A percentile compares a stretch with the other conserved stretches of the same genome.
These are phyloP conservation scores for Euplexia lucipara DNA, from an alignment of 2,888 invertebrate species.

Conservation along the genomic window DNA sequence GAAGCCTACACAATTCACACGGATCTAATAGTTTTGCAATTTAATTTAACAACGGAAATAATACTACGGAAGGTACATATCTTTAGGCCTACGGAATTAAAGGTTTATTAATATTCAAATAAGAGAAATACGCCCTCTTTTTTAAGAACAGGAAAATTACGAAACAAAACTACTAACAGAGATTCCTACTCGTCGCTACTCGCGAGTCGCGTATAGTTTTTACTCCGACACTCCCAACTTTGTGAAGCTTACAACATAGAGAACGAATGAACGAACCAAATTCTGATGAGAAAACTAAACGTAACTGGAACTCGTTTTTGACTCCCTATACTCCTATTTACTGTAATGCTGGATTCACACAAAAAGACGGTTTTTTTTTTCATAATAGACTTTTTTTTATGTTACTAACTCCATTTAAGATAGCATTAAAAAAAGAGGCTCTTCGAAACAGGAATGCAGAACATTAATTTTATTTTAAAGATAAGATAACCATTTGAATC, in stretches of 20 bases:
- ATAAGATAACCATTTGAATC: no score
- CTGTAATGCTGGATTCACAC: no score
- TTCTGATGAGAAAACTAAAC: constrained; percentile 32
- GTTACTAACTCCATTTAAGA: no score
- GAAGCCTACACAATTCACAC: constrained; percentile 46
- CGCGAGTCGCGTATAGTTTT: constrained; percentile 39
- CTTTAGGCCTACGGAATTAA: constrained; percentile 12
- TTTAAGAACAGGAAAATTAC: constrained; percentile 61
- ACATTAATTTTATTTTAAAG: no score
- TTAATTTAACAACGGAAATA: constrained; percentile 34
- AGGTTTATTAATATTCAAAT: constrained; percentile 26
- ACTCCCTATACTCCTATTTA: no score
- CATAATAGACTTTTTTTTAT: no score
- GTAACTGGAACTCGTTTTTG: background rate
- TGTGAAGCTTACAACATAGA: constrained; percentile 1
- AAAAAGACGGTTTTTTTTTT: no score
- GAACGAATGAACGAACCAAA: constrained; percentile 1
- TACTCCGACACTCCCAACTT: constrained; percentile 27
- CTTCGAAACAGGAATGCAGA: no score
- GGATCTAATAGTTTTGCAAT: constrained; percentile 38
- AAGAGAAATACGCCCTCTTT: constrained; percentile 63
- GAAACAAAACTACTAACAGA: constrained; percentile 58
- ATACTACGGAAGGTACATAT: constrained; percentile 18
- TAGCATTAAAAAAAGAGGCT: no score
- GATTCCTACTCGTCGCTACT: constrained; percentile 45